phyloP scores from a whole-genome alignment of 30 jellyfish, hydroid and myxozoan species.

The Turritopsis dohrnii region DNA sequence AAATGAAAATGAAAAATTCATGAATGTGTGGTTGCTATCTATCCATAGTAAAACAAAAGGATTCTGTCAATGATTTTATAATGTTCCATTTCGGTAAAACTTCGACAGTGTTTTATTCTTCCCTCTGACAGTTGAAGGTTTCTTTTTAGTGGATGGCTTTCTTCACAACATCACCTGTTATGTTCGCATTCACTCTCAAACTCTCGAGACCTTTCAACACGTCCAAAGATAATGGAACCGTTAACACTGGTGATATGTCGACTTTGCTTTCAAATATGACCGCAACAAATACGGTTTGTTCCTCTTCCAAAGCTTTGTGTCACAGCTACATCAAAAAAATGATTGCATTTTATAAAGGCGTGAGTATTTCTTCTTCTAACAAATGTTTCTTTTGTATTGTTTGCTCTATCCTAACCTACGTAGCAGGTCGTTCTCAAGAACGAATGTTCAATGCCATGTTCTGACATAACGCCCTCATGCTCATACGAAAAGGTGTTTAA shows the following conservation, averaged over 20 bases:
- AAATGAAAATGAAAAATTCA: not conserved
- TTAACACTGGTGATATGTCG: no score
- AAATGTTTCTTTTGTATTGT: no score
- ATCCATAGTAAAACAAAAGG: not conserved
- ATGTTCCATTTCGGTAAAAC: not conserved
- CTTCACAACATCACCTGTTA: not conserved
- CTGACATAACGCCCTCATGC: no score
- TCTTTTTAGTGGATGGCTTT: not conserved
- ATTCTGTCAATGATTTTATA: not conserved
- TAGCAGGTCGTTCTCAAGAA: no score
- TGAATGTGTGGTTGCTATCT: not conserved
- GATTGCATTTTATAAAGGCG: slow-evolving; percentile 4
- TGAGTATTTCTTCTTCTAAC: not conserved
- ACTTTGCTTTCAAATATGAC: not conserved
- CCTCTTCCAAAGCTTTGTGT: not conserved
- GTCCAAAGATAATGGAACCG: not conserved
- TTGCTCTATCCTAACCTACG: no score
- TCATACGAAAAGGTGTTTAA: no score
- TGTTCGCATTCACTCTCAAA: not conserved
- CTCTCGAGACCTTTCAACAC: not conserved
- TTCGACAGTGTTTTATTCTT: no score
- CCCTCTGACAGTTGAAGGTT: not conserved
- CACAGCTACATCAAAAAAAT: not conserved
- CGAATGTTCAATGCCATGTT: no score
- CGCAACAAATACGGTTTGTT: not conserved